phyloP scores from a whole-genome alignment of 2,113 vertebrate species.

The Malurus melanocephalus region DNA sequence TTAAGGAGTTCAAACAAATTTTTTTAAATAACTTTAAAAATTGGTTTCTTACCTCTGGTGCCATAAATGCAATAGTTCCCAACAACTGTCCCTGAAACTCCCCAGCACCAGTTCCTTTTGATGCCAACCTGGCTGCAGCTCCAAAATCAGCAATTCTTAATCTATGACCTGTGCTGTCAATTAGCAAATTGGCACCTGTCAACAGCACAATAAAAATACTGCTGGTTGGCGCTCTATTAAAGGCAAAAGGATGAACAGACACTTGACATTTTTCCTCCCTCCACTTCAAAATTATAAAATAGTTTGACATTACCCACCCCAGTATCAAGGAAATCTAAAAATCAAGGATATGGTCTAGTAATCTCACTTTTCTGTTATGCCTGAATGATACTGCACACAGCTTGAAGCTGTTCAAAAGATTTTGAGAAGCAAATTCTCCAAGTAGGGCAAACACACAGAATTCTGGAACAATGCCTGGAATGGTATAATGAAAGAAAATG shows the following conservation, averaged over 20 bases:
- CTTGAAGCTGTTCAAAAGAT: neutral
- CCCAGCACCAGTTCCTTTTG: conserved; percentile 88
- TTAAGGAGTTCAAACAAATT: neutral
- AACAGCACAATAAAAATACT: conserved; percentile 42
- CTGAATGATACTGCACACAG: neutral
- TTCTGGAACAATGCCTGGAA: neutral
- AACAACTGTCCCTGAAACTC: conserved; percentile 90
- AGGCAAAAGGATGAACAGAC: conserved; percentile 7
- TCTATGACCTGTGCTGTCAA: conserved; percentile 90
- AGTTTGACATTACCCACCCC: neutral
- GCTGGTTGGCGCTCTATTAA: conserved; percentile 22
- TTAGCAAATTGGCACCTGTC: conserved; percentile 89
- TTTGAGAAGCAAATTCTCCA: neutral
- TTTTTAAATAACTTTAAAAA: conserved; percentile 15
- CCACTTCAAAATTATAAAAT: neutral
- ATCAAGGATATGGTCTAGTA: neutral
- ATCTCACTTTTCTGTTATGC: neutral
- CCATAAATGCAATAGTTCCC: conserved; percentile 92
- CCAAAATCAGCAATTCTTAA: conserved; percentile 89
- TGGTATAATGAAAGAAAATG: neutral
- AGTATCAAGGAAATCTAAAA: neutral
- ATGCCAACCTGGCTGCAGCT: conserved; percentile 87
- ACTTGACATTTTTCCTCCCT: neutral
- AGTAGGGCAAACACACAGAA: neutral
- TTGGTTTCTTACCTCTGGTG: conserved; percentile 81